Conservation (phyloP, 1,140 invertebrate species). For the Homarus americanus region DNA sequence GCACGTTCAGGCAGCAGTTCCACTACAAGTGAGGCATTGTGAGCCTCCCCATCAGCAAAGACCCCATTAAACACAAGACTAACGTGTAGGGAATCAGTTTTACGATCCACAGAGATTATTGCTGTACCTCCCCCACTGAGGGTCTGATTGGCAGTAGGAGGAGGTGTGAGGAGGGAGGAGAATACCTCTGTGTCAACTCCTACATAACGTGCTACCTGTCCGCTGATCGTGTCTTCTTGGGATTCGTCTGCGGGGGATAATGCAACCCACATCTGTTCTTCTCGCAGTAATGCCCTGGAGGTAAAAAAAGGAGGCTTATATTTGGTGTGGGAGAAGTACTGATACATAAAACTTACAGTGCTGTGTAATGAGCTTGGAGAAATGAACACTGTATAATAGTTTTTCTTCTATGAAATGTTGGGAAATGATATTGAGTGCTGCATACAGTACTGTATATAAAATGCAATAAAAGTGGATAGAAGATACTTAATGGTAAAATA, state of each 20-base stretch:
- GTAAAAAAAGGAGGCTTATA: background rate
- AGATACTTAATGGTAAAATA: too few relatives aligned
- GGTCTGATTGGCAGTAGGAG: background rate
- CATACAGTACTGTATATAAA: too few relatives aligned
- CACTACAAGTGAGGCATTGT: slow-evolving; percentile 84
- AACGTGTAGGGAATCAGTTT: slow-evolving; percentile 88
- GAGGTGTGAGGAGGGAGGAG: slow-evolving; percentile 87
- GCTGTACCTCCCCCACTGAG: slow-evolving; percentile 86
- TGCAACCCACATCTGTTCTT: slow-evolving; percentile 87
- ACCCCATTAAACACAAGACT: slow-evolving; percentile 90
- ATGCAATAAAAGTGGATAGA: too few relatives aligned
- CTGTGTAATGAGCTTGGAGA: too few relatives aligned
- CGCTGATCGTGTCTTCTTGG: slow-evolving; percentile 76
- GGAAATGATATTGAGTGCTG: too few relatives aligned
- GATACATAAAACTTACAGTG: too few relatives aligned
- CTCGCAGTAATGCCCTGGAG: slow-evolving; percentile 82
- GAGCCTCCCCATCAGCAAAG: slow-evolving; percentile 83
- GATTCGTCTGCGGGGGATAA: slow-evolving; percentile 84
- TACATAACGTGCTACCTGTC: slow-evolving; percentile 76
- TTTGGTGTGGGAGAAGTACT: background rate
- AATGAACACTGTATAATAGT: too few relatives aligned
- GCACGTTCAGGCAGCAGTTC: slow-evolving; percentile 81
- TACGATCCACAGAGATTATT: slow-evolving; percentile 87
- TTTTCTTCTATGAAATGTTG: too few relatives aligned
- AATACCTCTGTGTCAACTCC: slow-evolving; percentile 89